A percentile compares a stretch with the other conserved stretches of the same genome.
Evolutionary conservation across 2,888 invertebrate species (phyloP).

Genomic region (Parelbella ahira): DNA sequence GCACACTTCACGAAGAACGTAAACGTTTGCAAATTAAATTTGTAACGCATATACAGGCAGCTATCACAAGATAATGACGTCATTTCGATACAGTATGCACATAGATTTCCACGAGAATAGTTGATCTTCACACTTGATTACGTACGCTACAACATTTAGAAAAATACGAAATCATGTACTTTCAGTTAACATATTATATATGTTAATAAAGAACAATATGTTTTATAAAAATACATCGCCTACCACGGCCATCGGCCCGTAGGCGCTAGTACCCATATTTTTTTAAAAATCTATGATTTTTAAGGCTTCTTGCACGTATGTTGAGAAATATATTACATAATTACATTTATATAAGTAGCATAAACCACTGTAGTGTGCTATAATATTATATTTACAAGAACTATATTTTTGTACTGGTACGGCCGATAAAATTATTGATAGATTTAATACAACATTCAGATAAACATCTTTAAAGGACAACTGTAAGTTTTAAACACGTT

Average conservation of each 20-base stretch:
- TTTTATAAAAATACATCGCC: slow-evolving; percentile 79
- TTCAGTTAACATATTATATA: slow-evolving; percentile 78
- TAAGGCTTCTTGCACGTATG: slow-evolving; percentile 76
- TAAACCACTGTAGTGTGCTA: slow-evolving; percentile 66
- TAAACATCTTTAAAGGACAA: slow-evolving; percentile 56
- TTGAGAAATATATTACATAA: slow-evolving; percentile 70
- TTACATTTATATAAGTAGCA: slow-evolving; percentile 67
- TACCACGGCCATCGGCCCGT: slow-evolving; percentile 58
- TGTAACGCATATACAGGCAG: slow-evolving; percentile 53
- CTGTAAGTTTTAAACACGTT: slow-evolving; percentile 50
- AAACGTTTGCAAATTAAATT: slow-evolving; percentile 67
- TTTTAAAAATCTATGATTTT: slow-evolving; percentile 78
- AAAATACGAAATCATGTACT: slow-evolving; percentile 80
- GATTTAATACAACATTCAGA: slow-evolving; percentile 57
- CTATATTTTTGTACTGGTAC: slow-evolving; percentile 72
- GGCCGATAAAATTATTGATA: slow-evolving; percentile 62
- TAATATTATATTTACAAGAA: slow-evolving; percentile 65
- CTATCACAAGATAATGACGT: slow-evolving; percentile 49
- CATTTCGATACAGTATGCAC: slow-evolving; percentile 34
- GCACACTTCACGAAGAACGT: slow-evolving; percentile 36
- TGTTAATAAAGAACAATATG: slow-evolving; percentile 79
- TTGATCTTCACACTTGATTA: slow-evolving; percentile 62
- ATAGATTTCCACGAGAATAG: slow-evolving; percentile 53
- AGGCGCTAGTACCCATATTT: slow-evolving; percentile 74
- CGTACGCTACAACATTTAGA: slow-evolving; percentile 70